Evolutionary conservation across 2,888 invertebrate genomes (phyloP), one percentile per base, ranked within the genome.

Genomic region (Danaus chrysippus): DNA sequence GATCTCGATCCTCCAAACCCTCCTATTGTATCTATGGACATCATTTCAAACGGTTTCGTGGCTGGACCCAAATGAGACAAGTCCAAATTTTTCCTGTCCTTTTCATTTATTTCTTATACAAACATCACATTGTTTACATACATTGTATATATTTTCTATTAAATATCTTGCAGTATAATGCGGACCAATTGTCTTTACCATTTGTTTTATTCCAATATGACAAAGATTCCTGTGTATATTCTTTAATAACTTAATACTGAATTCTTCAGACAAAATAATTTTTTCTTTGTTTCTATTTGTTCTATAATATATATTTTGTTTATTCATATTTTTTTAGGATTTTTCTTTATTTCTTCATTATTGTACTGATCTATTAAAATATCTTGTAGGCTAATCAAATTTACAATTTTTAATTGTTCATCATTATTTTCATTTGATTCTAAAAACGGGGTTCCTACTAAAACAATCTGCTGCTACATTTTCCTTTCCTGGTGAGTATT

Each of bases 391-490:
- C 61, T 66, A 56, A 73, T 70, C 9, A 71, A 49, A 42, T 73
- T 70, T 15, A 71, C 63, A n/a, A 68, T 52, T 69, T 71, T 72
- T 56, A 73, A 69, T 12, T 11, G 46, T 42, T 68, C 68, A n/a
- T 73, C 69, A 23, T 10, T 6, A 59, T 70, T 66, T 65, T 67
- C 65, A 60, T 62, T 9, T 49, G 64, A 10, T 42, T 68, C 70
- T n/a, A 70, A 63, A 1, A 71, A n/a, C 70, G 11, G 71, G 70
- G 23, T 71, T 70, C 55, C 71, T 69, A 42, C 73, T 71, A 19
- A 70, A 42, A 41, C 69, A 65, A 61, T 72, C 71, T n/a, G 70
- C 69, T 65, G 68, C 68, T 8, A 61, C 12, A 57, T 68, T 66
- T 1, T 66, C 0, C 57, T 60, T 66, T 58, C 70, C 61, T 59